Evolutionary conservation across 2,888 invertebrate species (phyloP).

Genomic region (Drosophila neonasuta): DNA sequence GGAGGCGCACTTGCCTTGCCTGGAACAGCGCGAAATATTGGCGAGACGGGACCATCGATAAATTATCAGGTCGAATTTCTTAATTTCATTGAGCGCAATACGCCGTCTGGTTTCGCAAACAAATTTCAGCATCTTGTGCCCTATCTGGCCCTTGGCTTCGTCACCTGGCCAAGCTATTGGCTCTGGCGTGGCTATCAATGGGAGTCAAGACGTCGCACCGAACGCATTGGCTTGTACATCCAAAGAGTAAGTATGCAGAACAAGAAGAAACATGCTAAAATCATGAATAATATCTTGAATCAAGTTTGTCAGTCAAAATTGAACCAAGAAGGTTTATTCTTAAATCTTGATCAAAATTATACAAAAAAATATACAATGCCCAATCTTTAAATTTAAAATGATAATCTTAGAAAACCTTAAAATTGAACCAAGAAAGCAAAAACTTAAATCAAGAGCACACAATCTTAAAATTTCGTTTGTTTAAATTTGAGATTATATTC

Average conservation of each 20-base stretch:
- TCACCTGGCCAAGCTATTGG: constrained; percentile 73
- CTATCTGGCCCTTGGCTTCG: constrained; percentile 57
- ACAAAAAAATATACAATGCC: too few relatives aligned
- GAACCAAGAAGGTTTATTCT: too few relatives aligned
- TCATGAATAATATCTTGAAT: too few relatives aligned
- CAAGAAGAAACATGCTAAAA: too few relatives aligned
- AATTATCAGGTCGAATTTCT: constrained; percentile 58
- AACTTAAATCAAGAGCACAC: too few relatives aligned
- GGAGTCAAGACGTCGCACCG: constrained; percentile 47
- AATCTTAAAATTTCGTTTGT: too few relatives aligned
- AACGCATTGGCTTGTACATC: constrained; percentile 60
- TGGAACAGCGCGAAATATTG: background rate
- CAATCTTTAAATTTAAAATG: too few relatives aligned
- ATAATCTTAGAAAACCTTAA: too few relatives aligned
- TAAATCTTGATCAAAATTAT: too few relatives aligned
- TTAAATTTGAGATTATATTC: too few relatives aligned
- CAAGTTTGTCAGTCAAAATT: too few relatives aligned
- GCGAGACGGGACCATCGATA: constrained; percentile 13
- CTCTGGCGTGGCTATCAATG: constrained; percentile 64
- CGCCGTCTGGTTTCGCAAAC: constrained; percentile 59
- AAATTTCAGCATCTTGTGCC: constrained; percentile 57
- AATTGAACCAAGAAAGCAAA: too few relatives aligned
- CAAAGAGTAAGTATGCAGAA: constrained; percentile 47
- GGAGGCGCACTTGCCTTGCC: background rate
- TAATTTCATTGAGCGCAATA: constrained; percentile 59